Evolutionary conservation across 2,797 vertebrate species (phyloP).

Genomic region (Coccyzus lansbergi): DNA sequence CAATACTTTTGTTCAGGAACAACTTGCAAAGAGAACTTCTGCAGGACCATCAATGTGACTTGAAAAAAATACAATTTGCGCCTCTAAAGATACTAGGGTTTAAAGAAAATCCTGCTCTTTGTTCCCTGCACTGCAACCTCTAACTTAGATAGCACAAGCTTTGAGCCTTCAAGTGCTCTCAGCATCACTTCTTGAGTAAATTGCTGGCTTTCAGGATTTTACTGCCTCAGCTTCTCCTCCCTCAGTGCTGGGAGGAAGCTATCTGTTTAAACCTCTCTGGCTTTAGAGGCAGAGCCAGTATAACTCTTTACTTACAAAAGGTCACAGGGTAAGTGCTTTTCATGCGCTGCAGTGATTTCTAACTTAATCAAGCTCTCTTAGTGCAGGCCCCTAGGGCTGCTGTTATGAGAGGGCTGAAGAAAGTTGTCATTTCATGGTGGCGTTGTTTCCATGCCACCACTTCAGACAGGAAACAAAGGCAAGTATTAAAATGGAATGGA

Average conservation of each 20-base stretch:
- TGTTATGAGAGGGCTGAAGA: too few relatives aligned
- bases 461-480: too few relatives aligned
- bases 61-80: neutral
- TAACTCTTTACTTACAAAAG: too few relatives aligned
- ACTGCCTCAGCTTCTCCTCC: slow-evolving; percentile 45
- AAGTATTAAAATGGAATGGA: too few relatives aligned
- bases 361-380: too few relatives aligned
- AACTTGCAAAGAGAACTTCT: neutral
- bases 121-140: neutral
- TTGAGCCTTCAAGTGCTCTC: slow-evolving; percentile 8
- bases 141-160: neutral
- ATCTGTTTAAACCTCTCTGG: neutral
- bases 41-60: neutral
- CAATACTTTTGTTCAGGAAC: neutral
- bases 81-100: neutral
- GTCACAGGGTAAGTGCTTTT: too few relatives aligned
- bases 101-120: slow-evolving; percentile 20
- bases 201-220: slow-evolving; percentile 25
- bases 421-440: too few relatives aligned
- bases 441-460: too few relatives aligned
- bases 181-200: slow-evolving; percentile 16
- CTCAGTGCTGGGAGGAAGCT: neutral
- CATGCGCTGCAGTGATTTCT: too few relatives aligned
- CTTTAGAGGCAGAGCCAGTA: neutral
- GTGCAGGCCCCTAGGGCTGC: too few relatives aligned